A percentile compares a stretch with the other conserved stretches of the same genome.
Conservation (phyloP, 2,797 vertebrate species). For the Acrossocheilus fasciatus region DNA sequence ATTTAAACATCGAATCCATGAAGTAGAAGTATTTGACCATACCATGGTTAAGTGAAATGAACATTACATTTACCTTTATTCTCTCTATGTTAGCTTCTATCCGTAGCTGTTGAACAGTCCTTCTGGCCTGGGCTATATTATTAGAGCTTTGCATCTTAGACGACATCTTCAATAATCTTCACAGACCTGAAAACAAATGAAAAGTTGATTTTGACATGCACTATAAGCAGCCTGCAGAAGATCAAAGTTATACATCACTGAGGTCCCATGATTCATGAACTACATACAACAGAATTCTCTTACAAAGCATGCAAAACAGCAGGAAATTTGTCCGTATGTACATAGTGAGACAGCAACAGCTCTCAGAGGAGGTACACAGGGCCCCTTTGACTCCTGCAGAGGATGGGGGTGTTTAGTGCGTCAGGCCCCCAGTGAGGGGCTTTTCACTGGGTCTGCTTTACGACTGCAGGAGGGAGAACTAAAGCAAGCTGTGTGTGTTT, state of each 20-base stretch:
- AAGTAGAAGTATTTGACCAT: neutral
- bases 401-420: neutral
- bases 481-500: conserved; percentile 31
- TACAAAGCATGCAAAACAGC: neutral
- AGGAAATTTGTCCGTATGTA: neutral
- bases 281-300: neutral
- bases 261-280: neutral
- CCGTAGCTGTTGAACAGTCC: conserved; percentile 89
- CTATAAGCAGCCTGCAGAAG: neutral
- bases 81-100: conserved; percentile 90
- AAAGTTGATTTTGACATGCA: neutral
- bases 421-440: neutral
- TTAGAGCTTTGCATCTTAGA: conserved; percentile 88
- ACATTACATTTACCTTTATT: conserved; percentile 84
- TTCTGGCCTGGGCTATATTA: conserved; percentile 84
- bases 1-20: neutral
- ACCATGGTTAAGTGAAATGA: neutral
- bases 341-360: neutral
- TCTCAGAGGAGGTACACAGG: neutral
- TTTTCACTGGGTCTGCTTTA: neutral
- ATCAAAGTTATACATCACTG: neutral
- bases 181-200: conserved; percentile 53
- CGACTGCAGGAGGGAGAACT: conserved; percentile 6
- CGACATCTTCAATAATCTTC: conserved; percentile 79
- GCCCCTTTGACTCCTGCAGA: neutral